Percentiles rank a stretch among this genome's conserved stretches.
Conservation (phyloP, 2,113 vertebrate species). For the Petrocephalus zakoni region DNA sequence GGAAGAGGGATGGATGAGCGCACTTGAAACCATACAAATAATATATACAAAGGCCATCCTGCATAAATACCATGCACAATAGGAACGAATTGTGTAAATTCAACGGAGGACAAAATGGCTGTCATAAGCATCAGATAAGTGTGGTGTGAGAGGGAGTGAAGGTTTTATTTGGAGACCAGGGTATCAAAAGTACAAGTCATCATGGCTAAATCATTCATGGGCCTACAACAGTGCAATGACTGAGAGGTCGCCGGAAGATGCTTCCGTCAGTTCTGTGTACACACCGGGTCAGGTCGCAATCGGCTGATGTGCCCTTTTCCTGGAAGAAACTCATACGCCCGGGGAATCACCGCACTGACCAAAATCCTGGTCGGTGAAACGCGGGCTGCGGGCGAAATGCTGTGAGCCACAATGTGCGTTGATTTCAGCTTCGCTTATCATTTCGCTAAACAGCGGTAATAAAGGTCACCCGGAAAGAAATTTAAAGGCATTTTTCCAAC, state of each 20-base stretch:
- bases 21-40: neutral
- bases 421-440: neutral
- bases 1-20: neutral
- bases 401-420: neutral
- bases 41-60: neutral
- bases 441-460: neutral
- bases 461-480: neutral
- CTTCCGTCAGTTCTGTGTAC: neutral
- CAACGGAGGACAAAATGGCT: neutral
- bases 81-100: neutral
- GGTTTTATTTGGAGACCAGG: neutral
- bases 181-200: neutral
- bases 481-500: neutral
- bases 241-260: neutral
- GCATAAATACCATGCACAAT: neutral
- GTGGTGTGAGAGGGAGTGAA: neutral
- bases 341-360: neutral
- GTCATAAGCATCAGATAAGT: neutral
- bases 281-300: neutral
- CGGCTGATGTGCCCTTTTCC: neutral
- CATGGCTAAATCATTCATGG: neutral
- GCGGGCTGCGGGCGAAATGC: neutral
- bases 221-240: neutral
- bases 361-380: neutral
- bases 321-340: neutral